Evolutionary conservation across 2,797 vertebrate species (phyloP).

Genomic region (Argentina silus): DNA sequence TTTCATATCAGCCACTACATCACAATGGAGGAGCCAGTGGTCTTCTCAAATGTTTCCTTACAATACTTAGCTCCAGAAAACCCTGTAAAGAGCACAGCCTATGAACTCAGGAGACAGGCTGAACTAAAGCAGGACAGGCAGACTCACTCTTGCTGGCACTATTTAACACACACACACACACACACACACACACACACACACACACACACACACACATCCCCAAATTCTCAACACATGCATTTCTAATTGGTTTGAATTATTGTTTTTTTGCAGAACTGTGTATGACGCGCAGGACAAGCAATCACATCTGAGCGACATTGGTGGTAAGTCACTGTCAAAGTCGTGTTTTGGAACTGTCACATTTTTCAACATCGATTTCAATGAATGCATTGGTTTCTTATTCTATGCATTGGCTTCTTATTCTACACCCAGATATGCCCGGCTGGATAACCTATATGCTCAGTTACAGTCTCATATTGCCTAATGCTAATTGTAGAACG

Average conservation of each 20-base stretch:
- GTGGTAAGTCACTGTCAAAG: conserved; percentile 18
- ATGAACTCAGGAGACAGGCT: conserved; percentile 55
- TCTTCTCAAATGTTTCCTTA: not conserved
- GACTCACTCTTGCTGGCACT: conserved; percentile 10
- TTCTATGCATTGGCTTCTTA: too few relatives aligned
- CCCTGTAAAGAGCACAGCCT: conserved; percentile 10
- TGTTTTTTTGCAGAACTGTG: conserved; percentile 61
- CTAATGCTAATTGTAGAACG: conserved; percentile 67
- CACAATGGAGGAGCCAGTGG: not conserved
- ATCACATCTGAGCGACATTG: conserved; percentile 3
- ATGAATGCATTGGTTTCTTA: conserved; percentile 12
- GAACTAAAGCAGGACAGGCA: conserved; percentile 48
- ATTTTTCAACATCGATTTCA: conserved; percentile 13
- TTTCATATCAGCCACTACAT: not conserved
- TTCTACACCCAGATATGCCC: not conserved
- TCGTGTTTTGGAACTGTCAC: conserved; percentile 4
- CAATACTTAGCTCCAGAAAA: conserved; percentile 21
- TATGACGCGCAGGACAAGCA: conserved; percentile 38
- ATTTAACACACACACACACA: conserved; percentile 24
- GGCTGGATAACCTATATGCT: not conserved
- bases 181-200: conserved; percentile 8
- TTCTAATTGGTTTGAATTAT: conserved; percentile 44
- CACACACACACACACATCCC: not conserved
- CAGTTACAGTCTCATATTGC: conserved; percentile 41
- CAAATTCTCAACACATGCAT: conserved; percentile 10